Base-by-base conservation (phyloP, 2,113 vertebrate genomes). In the Orycteropus afer region DNA sequence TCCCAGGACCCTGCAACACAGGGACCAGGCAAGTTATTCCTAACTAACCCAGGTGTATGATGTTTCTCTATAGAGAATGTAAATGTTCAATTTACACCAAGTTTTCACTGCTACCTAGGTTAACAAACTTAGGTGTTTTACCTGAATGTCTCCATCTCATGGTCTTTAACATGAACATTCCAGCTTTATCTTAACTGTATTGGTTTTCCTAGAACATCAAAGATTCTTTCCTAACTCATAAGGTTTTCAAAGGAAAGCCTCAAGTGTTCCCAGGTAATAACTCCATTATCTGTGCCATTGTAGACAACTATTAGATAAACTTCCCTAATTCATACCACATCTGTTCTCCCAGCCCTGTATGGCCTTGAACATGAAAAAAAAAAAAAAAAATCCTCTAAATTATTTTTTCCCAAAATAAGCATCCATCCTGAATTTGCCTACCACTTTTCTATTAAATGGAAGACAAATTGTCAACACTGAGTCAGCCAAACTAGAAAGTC, bases 311-410 rank as follows among this genome's bases (percentile, higher is more conserved):
- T 74, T 59, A 91, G 93, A 85, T 95, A 86, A 96, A 76, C 92
- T 84, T 93, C 76, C 67, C n/a, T 97, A 79, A 92, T 80, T 97
- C 65, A 81, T 82, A 77, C 67, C 90, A 83, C 90, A 93, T 93
- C 92, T 95, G 82, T n/a, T 80, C 77, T 95, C 77, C 67, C 67
- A 90, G 88, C 61, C 82, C 73, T 74, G 9, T 53, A 29, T 81
- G 92, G 90, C 81, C 87, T 82, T 74, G 61, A 93, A 14, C 5
- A 14, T 29, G 32, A 32, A 79, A 94, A 86, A 78, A 51, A 9
- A 67, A 90, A 74, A 95, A 57, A 55, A 76, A 42, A 47, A 71
- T 22, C 7, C n/a, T 86, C 37, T 61, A 93, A 74, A 89, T 94
- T 45, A 93, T 82, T 94, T 90, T 76, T 91, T 57, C 90, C 74